phyloP scores from a whole-genome alignment of 2,113 vertebrate species.

The Pygoscelis antarcticus region DNA sequence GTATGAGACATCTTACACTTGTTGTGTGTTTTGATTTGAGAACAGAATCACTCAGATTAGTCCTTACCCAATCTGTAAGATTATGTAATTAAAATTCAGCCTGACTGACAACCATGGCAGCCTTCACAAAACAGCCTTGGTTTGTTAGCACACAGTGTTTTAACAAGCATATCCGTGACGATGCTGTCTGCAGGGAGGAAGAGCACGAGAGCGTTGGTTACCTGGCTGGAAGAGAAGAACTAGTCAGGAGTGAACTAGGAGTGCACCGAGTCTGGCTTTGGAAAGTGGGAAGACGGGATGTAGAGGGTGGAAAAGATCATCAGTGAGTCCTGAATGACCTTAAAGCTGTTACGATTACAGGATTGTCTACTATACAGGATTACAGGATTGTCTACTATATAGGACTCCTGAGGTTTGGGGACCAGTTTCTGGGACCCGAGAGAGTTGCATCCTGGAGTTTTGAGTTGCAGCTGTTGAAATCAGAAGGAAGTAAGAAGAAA shows the following conservation, averaged over 20 bases:
- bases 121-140: neutral
- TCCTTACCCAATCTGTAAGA: neutral
- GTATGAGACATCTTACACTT: neutral
- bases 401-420: neutral
- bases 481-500: neutral
- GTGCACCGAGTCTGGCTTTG: neutral
- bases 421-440: neutral
- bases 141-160: neutral
- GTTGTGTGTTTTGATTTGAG: neutral
- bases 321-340: neutral
- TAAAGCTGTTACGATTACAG: fast-evolving
- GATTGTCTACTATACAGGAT: neutral
- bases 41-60: neutral
- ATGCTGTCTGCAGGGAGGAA: neutral
- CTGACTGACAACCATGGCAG: neutral
- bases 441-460: neutral
- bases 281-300: too few relatives aligned
- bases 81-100: neutral
- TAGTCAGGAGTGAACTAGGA: neutral
- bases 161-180: fast-evolving
- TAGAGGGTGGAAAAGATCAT: neutral
- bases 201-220: fast-evolving
- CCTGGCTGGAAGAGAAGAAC: neutral
- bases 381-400: neutral
- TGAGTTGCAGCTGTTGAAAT: neutral